Evolutionary conservation across 2,888 invertebrate genomes (phyloP), one percentile per base, ranked within the genome.

Genomic region (Exephanes ischioxanthus): DNA sequence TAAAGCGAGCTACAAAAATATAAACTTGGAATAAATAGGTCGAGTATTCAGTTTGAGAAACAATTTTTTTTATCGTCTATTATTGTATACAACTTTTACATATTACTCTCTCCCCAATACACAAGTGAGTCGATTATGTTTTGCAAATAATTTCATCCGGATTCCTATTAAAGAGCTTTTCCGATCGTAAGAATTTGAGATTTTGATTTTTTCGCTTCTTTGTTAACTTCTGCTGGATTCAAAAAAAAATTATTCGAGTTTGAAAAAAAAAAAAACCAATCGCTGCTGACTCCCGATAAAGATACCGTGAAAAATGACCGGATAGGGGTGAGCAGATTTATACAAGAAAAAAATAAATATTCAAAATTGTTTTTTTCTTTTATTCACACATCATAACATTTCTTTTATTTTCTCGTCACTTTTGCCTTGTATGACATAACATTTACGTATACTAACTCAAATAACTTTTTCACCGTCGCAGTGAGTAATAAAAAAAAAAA

Each of bases 401-500:
- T 55, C 26, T 73, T 73, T 63, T 63, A 73, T 73, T 73, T 58
- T 22, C 58, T 73, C 58, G 41, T 73, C 19, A 73, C 41, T 73
- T 73, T n/a, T 41, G 55, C 45, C 4, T 26, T 58, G 26, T 73
- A 22, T 73, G 58, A 41, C 58, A 45, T 55, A 58, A 73, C 72
- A 58, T 58, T 26, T 41, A 73, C 72, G 72, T 41, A 55, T 14
- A 48, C 4, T 70, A 72, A 73, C 58, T 58, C 16, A 41, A 26
- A 6, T 58, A 41, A 33, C 58, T 58, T 41, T 16, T 22, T 58
- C 58, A 58, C 45, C 37, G 37, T 61, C 22, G 33, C 22, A n/a
- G 45, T 41, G 33, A 58, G 45, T 41, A 58, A 58, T 73, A 58
- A 58, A 41, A 55, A 41, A 55, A 19, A 55, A 55, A 9, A 22